Conservation (phyloP, 2,113 vertebrate species). For the Hippotragus niger region DNA sequence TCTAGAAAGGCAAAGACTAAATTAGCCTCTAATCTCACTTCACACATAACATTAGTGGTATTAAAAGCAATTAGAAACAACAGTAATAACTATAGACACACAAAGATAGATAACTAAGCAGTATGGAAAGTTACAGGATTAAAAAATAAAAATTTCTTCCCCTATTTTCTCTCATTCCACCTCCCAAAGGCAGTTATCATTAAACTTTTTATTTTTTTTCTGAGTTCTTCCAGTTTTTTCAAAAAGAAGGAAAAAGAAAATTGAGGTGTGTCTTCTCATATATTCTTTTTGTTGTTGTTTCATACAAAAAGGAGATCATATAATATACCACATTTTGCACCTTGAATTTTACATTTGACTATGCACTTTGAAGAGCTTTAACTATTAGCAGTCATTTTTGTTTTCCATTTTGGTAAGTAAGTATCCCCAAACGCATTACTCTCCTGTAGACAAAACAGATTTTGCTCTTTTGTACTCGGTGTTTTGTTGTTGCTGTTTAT, state of each 20-base stretch:
- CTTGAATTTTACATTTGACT: not conserved
- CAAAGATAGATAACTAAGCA: not conserved
- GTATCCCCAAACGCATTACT: not conserved
- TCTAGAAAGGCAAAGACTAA: not conserved
- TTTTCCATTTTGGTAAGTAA: not conserved
- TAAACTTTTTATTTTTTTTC: not conserved
- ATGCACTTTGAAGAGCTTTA: not conserved
- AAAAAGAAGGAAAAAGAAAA: not conserved
- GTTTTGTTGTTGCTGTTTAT: not conserved
- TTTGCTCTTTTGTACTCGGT: not conserved
- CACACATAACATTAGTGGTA: not conserved
- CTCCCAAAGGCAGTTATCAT: not conserved
- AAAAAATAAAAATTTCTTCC: not conserved
- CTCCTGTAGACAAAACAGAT: not conserved
- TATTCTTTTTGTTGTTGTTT: not conserved
- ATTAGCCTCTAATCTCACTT: not conserved
- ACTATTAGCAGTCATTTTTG: not conserved
- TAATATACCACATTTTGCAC: not conserved
- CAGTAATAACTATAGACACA: not conserved
- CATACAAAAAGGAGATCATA: not conserved
- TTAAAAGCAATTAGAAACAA: not conserved
- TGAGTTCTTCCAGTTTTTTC: not conserved
- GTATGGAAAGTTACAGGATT: not conserved
- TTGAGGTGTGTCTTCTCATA: fast-evolving
- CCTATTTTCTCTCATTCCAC: not conserved